A percentile compares a stretch with the other conserved stretches of the same genome.
These are phyloP conservation scores for Stegodyphus mimosarum DNA, from an alignment of 1,140 invertebrate species.

Conservation along the genomic window DNA sequence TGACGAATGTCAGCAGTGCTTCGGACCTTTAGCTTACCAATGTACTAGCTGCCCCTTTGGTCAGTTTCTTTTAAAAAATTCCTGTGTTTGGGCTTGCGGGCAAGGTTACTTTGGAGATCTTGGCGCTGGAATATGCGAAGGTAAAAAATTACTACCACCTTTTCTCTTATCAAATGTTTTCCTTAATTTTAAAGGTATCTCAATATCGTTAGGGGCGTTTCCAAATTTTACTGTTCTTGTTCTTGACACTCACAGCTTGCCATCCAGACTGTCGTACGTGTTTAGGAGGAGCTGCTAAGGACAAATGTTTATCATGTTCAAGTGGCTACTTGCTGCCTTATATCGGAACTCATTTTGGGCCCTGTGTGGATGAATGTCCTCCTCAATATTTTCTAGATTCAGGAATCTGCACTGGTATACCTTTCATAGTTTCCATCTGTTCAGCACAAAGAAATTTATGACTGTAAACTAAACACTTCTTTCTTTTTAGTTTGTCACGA, in stretches of 20 bases:
- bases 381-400: background rate
- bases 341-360: conserved; percentile 48
- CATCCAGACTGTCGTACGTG: conserved; percentile 46
- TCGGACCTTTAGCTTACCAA: conserved; percentile 28
- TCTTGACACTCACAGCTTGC: conserved; percentile 11
- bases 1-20: conserved; percentile 38
- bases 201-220: background rate
- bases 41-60: conserved; percentile 45
- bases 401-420: conserved; percentile 30
- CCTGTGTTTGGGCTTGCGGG: conserved; percentile 50
- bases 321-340: conserved; percentile 47
- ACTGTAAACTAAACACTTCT: background rate
- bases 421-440: background rate
- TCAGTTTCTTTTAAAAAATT: conserved; percentile 41
- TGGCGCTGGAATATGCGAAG: conserved; percentile 48
- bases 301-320: conserved; percentile 44
- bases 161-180: background rate
- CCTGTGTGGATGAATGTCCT: conserved; percentile 45
- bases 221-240: background rate
- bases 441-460: background rate
- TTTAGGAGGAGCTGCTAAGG: conserved; percentile 31
- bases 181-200: background rate
- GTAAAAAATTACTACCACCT: background rate
- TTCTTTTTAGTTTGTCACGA: conserved; percentile 23
- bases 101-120: conserved; percentile 56